Evolutionary conservation across 2,888 invertebrate species (phyloP).

Genomic region (Pinctada fucata): DNA sequence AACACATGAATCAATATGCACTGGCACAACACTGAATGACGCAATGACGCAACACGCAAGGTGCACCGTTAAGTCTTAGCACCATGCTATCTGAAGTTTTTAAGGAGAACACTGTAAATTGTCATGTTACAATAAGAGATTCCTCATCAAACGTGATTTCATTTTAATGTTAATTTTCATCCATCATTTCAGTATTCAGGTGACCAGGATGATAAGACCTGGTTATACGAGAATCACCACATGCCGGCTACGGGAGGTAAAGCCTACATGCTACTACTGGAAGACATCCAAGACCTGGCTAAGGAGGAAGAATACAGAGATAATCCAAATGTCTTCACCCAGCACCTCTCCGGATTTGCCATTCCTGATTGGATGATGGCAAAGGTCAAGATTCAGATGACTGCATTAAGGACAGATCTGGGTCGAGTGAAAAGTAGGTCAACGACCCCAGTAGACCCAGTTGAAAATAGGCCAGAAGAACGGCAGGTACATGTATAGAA

Average conservation of each 20-base stretch:
- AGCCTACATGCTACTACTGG: constrained; percentile 87
- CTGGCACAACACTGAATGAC: too few species aligned
- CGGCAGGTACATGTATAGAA: constrained; percentile 6
- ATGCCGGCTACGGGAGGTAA: constrained; percentile 88
- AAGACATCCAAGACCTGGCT: constrained; percentile 87
- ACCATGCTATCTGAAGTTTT: too few species aligned
- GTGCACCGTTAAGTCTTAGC: too few species aligned
- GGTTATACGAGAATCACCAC: constrained; percentile 86
- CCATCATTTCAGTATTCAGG: constrained; percentile 81
- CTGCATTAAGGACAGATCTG: constrained; percentile 74
- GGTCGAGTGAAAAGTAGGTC: constrained; percentile 62
- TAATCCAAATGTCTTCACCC: constrained; percentile 71
- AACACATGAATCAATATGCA: too few species aligned
- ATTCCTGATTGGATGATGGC: constrained; percentile 86
- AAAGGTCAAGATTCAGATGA: constrained; percentile 85
- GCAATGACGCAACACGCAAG: too few species aligned
- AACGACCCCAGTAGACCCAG: constrained; percentile 53
- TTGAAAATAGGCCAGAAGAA: constrained; percentile 6
- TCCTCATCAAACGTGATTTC: too few species aligned
- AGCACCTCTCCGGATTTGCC: constrained; percentile 86
- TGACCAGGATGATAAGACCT: constrained; percentile 88
- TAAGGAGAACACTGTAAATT: too few species aligned
- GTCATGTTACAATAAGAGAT: too few species aligned
- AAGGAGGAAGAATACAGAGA: constrained; percentile 84
- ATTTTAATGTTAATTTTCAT: too few species aligned